A percentile compares a stretch with the other conserved stretches of the same genome.
These are phyloP conservation scores for Watsonalla binaria DNA, from an alignment of 2,888 invertebrate species.

Conservation along the genomic window DNA sequence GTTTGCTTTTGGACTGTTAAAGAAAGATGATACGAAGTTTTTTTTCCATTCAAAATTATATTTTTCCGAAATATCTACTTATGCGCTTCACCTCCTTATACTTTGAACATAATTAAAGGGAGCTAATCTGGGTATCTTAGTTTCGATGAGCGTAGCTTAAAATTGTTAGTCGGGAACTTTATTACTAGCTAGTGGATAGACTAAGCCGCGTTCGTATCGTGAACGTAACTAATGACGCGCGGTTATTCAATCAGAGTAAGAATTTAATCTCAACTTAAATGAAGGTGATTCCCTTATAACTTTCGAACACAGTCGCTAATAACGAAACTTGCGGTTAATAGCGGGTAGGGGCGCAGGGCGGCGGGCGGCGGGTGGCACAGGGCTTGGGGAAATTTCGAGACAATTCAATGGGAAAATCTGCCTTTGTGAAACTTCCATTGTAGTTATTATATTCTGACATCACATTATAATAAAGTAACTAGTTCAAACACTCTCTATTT, in stretches of 20 bases:
- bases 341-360: conserved; percentile 31
- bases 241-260: conserved; percentile 57
- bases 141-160: not conserved
- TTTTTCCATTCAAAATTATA: too few species aligned
- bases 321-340: conserved; percentile 74
- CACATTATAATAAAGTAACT: conserved; percentile 23
- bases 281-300: conserved; percentile 71
- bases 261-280: conserved; percentile 74
- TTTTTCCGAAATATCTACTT: too few species aligned
- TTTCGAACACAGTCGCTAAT: conserved; percentile 72
- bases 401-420: conserved; percentile 72
- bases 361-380: conserved; percentile 19
- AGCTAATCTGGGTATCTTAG: not conserved
- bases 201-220: not conserved
- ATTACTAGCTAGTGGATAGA: not conserved
- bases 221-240: conserved; percentile 30
- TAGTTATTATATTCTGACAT: conserved; percentile 49
- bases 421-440: conserved; percentile 65
- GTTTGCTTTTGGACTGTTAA: too few species aligned
- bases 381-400: conserved; percentile 55
- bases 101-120: too few species aligned
- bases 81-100: too few species aligned
- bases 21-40: too few species aligned
- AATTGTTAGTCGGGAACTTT: not conserved
- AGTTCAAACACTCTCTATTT: conserved; percentile 26